Evolutionary conservation across 2,797 vertebrate species (phyloP), one percentile per base, ranked within the genome.

Genomic region (Dromococcyx pavoninus): DNA sequence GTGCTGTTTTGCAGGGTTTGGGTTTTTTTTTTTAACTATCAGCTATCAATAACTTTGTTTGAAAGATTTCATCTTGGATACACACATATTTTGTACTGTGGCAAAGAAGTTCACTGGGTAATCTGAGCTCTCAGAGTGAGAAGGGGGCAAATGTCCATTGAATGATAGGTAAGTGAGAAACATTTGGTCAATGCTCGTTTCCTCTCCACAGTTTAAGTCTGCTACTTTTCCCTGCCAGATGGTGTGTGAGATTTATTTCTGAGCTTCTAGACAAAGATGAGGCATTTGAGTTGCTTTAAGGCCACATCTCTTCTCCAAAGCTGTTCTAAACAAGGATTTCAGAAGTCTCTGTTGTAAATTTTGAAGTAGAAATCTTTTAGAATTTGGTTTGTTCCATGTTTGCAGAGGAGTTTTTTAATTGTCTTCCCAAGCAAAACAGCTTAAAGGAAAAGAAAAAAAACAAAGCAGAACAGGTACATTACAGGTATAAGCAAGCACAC

Each of bases 181-280:
- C 37, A 80, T 77, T 94, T 93, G 93, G 92, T 89, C 93, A 92
- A 50, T 81, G 46, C 82, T 92, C 9, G 0, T 88, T 93, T 91
- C 79, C 77, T 71, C 44, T 80, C 62, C 43, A 17, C 37, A 51
- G 28, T 58, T 73, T 53, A 39, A 88, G 51, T 51, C 91, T 91
- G 56, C 37, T 75, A 39, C 62, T 88, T 87, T 93, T 85, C 72
- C 46, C 87, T 95, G 91, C 30, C 91, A 94, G 83, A 75, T 58
- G 92, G 71, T 83, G 57, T 72, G 39, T 30, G 79, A 95, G 80
- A 89, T 77, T 67, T 83, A 54, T 88, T 95, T 96, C 87, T 96
- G 37, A 96, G 89, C 90, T 97, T 79, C 79, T 66, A 90, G 93
- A 89, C 60, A 60, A 66, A 85, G 24, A 86, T 0, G 13, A 95